phyloP scores from a whole-genome alignment of 2,888 invertebrate genomes.

The Parapristionchus giblindavisi region DNA sequence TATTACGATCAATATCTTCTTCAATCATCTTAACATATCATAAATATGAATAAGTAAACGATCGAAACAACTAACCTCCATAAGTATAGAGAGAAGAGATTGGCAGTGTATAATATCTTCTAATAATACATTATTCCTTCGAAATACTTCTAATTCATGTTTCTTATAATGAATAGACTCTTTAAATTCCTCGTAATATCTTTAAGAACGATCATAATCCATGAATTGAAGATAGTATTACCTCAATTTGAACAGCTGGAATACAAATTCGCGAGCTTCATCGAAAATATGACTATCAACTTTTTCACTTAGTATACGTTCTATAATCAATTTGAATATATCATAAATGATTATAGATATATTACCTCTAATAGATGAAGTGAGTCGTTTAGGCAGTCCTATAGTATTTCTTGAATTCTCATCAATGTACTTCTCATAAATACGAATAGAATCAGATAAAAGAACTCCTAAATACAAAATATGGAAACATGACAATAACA shows the following conservation, averaged over 20 bases:
- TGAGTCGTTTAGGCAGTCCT: slow-evolving; percentile 1
- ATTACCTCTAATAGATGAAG: neutral
- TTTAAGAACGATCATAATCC: slow-evolving; percentile 65
- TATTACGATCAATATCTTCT: slow-evolving; percentile 41
- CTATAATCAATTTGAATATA: neutral
- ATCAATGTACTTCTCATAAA: slow-evolving; percentile 25
- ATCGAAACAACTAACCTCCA: slow-evolving; percentile 77
- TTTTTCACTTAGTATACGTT: neutral
- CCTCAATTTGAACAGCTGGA: slow-evolving; percentile 48
- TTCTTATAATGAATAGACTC: slow-evolving; percentile 88
- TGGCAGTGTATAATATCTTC: slow-evolving; percentile 90
- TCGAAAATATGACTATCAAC: slow-evolving; percentile 40
- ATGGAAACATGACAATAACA: neutral
- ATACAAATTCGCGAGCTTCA: slow-evolving; percentile 49
- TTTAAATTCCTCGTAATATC: slow-evolving; percentile 82
- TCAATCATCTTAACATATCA: slow-evolving; percentile 41
- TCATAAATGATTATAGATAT: neutral
- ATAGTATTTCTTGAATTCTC: slow-evolving; percentile 29
- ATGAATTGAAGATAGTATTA: neutral
- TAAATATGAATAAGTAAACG: neutral
- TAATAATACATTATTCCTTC: slow-evolving; percentile 70
- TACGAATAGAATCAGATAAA: slow-evolving; percentile 23
- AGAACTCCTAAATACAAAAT: neutral
- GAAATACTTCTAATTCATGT: slow-evolving; percentile 88
- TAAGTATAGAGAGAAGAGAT: slow-evolving; percentile 89